These are phyloP conservation scores for Mastomys coucha DNA, from an alignment of 2,113 vertebrate genomes.

Conservation along the genomic window DNA sequence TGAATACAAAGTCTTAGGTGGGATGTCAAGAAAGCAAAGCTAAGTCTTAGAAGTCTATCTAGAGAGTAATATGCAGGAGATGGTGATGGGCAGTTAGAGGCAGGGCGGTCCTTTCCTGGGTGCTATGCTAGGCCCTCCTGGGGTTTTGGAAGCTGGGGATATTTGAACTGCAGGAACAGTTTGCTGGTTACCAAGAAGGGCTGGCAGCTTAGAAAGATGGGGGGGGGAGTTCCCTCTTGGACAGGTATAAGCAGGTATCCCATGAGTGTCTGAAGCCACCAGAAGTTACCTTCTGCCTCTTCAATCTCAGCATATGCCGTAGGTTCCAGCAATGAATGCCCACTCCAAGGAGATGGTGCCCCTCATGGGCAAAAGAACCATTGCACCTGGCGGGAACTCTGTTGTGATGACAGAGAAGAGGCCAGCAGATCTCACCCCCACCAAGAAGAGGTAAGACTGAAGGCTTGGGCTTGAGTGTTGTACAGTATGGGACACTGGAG, in stretches of 20 bases:
- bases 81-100: not conserved
- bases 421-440: slow-evolving; percentile 69
- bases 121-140: not conserved
- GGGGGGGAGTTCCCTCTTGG: not conserved
- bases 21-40: not conserved
- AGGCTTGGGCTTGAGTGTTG: not conserved
- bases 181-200: not conserved
- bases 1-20: not conserved
- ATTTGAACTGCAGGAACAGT: not conserved
- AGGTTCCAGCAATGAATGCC: slow-evolving; percentile 72
- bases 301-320: not conserved
- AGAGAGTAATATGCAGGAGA: not conserved
- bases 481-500: not conserved
- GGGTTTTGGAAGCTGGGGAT: not conserved
- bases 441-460: slow-evolving; percentile 77
- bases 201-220: not conserved
- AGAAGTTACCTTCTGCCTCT: not conserved
- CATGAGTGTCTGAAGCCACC: not conserved
- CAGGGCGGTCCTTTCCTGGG: not conserved
- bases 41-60: not conserved
- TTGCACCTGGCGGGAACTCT: slow-evolving; percentile 4
- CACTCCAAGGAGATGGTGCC: slow-evolving; percentile 73
- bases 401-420: slow-evolving; percentile 71
- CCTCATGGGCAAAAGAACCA: slow-evolving; percentile 62
- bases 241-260: not conserved